These are phyloP conservation scores for Alectoris magna DNA, from an alignment of 2,797 vertebrate genomes.

Conservation along the genomic window DNA sequence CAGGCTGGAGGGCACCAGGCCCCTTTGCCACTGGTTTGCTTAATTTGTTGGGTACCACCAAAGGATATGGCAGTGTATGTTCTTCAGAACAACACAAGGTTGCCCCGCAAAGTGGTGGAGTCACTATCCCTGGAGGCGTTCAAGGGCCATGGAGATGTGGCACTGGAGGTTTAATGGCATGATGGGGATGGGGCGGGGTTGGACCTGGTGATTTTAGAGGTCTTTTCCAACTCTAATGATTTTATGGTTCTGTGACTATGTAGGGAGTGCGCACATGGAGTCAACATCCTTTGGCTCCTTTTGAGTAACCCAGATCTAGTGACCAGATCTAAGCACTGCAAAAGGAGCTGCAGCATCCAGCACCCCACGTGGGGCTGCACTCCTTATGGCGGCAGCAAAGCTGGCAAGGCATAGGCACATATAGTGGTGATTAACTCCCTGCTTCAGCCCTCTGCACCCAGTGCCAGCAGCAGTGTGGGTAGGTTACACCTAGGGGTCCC, in stretches of 20 bases:
- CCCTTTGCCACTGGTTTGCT: not conserved
- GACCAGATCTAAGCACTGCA: fast-evolving
- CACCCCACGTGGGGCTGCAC: fast-evolving
- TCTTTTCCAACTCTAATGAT: no score
- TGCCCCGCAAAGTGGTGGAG: no score
- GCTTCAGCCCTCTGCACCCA: not conserved
- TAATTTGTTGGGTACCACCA: not conserved
- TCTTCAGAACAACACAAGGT: not conserved
- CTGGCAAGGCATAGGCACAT: not conserved
- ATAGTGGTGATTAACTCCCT: not conserved
- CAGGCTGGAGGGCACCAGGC: not conserved
- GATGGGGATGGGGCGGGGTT: no score
- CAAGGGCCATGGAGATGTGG: no score
- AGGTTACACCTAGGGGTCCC: no score
- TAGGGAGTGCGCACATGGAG: fast-evolving
- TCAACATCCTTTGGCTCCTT: not conserved
- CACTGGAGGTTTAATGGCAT: no score
- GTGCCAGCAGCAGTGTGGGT: no score
- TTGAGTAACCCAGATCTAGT: not conserved
- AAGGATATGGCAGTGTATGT: not conserved
- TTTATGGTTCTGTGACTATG: fast-evolving
- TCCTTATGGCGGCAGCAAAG: not conserved
- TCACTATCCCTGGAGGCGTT: no score
- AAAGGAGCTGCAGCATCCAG: not conserved
- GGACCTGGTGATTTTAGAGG: no score